These are phyloP conservation scores for Leucoptera coffeella DNA, from an alignment of 2,888 invertebrate genomes.

Conservation along the genomic window DNA sequence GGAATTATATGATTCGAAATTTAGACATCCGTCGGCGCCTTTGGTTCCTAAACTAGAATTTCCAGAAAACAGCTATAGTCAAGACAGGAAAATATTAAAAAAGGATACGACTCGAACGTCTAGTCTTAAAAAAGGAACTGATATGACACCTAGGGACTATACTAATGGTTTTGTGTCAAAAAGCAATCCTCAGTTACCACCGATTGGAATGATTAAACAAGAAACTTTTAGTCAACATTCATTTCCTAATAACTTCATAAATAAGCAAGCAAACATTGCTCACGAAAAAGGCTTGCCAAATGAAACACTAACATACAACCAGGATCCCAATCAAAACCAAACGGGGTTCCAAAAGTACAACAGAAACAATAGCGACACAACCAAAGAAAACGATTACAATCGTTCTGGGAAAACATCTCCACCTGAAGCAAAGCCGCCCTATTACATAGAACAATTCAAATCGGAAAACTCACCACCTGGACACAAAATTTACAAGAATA, in stretches of 20 bases:
- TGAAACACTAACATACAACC: constrained; percentile 20
- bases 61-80: constrained; percentile 32
- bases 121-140: constrained; percentile 17
- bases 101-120: constrained; percentile 17
- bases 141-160: constrained; percentile 24
- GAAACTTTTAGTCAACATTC: constrained; percentile 36
- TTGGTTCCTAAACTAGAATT: constrained; percentile 42
- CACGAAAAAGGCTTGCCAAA: constrained; percentile 15
- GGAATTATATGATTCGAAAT: constrained; percentile 34
- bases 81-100: constrained; percentile 29
- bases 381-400: constrained; percentile 15
- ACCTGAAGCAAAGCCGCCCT: constrained; percentile 29
- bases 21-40: constrained; percentile 33
- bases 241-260: constrained; percentile 18
- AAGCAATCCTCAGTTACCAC: constrained; percentile 27
- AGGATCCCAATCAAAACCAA: constrained; percentile 22
- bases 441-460: constrained; percentile 47
- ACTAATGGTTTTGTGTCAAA: constrained; percentile 19
- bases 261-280: too few relatives aligned
- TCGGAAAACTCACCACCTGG: constrained; percentile 49
- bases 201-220: constrained; percentile 47
- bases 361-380: constrained; percentile 20
- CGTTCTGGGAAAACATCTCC: constrained; percentile 12
- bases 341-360: constrained; percentile 37
- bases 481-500: constrained; percentile 45